Evolutionary conservation across 2,888 invertebrate species (phyloP).

Genomic region (Drosophila nr. perissopoda): DNA sequence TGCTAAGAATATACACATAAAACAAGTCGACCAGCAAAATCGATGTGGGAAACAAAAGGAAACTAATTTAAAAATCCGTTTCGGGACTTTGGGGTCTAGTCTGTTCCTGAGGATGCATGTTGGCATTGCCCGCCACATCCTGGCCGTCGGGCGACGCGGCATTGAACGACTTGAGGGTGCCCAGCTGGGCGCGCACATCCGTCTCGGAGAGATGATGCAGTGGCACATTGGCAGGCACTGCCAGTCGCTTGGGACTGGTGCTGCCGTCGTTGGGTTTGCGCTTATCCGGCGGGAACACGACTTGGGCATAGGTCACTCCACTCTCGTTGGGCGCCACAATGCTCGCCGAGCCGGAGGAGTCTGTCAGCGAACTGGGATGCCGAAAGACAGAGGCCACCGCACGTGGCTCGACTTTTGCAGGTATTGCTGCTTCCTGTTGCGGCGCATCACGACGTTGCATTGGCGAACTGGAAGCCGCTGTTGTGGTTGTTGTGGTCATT

Average conservation of each 20-base stretch:
- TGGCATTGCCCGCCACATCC: conserved; percentile 14
- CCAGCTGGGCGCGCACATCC: conserved; percentile 82
- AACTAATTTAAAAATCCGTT: conserved; percentile 79
- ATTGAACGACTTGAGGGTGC: conserved; percentile 81
- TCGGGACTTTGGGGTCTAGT: conserved; percentile 82
- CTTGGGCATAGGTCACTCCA: conserved; percentile 82
- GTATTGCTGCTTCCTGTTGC: conserved; percentile 20
- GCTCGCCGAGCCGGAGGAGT: conserved; percentile 76
- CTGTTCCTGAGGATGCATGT: conserved; percentile 30
- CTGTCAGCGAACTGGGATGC: conserved; percentile 80
- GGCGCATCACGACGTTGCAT: conserved; percentile 49
- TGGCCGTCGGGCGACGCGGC: conserved; percentile 17
- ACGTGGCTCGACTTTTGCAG: conserved; percentile 30
- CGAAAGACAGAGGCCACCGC: conserved; percentile 70
- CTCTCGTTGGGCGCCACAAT: conserved; percentile 65
- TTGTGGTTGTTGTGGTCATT: conserved; percentile 64
- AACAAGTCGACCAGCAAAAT: background rate
- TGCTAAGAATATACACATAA: conserved; percentile 25
- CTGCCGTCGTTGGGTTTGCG: conserved; percentile 74
- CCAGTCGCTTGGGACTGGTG: conserved; percentile 78
- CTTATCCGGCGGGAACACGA: conserved; percentile 81
- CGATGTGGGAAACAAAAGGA: conserved; percentile 1
- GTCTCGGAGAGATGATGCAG: conserved; percentile 82
- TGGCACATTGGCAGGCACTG: conserved; percentile 82
- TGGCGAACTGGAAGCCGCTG: conserved; percentile 61